Evolutionary conservation across 2,888 invertebrate genomes (phyloP).

Genomic region (Willowsia nigromaculata): DNA sequence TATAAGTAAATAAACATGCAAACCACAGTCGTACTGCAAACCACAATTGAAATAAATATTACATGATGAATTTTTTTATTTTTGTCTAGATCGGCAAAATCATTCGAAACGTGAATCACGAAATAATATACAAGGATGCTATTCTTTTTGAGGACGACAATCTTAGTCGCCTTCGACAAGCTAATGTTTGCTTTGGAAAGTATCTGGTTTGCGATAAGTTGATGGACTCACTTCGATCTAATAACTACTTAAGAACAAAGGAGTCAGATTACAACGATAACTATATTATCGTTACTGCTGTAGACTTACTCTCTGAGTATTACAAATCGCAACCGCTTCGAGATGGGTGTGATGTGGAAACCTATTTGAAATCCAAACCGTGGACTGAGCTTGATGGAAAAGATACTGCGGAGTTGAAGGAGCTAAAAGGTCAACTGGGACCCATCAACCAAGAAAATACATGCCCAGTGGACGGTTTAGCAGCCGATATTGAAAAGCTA

Average conservation of each 20-base stretch:
- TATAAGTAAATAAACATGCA: too few relatives aligned
- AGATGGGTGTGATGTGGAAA: not conserved
- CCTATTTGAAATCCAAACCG: not conserved
- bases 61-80: too few relatives aligned
- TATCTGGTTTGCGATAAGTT: conserved; percentile 11
- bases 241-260: conserved; percentile 43
- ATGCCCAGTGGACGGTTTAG: not conserved
- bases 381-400: not conserved
- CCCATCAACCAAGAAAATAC: too few relatives aligned
- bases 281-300: conserved; percentile 32
- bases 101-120: conserved; percentile 43
- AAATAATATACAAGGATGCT: conserved; percentile 9
- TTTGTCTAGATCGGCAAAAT: conserved; percentile 45
- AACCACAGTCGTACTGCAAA: too few relatives aligned
- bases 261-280: conserved; percentile 57
- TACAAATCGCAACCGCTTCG: not conserved
- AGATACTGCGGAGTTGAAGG: not conserved
- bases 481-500: not conserved
- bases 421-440: too few relatives aligned
- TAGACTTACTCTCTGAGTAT: not conserved
- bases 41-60: too few relatives aligned
- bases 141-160: too few relatives aligned
- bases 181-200: conserved; percentile 62
- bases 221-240: not conserved
- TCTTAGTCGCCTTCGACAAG: not conserved